Base-by-base conservation (phyloP, 2,888 invertebrate genomes). In the Eilema griseolum region DNA sequence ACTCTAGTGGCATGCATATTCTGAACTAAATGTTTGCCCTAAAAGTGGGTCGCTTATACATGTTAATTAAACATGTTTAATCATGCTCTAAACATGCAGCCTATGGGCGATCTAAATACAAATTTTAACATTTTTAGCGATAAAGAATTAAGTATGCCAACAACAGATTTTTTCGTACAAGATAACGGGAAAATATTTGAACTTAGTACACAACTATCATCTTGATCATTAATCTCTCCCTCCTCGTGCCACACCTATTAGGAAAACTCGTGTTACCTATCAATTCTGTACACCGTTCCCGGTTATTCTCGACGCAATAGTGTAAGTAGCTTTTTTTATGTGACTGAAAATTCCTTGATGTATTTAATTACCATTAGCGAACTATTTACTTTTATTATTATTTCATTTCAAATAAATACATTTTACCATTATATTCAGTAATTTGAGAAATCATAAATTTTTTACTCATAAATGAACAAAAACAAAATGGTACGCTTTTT, bases 141-240 rank as follows among this genome's bases (percentile, higher is more conserved):
- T 67, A 67, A 61, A 23, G 31, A 67, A 61, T 46, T 16, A 41
- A 41, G 33, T 46, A 23, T 60, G 61, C 23, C 61, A 67, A 67
- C 33, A 62, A 33, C 52, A 24, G 14, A 26, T 69, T 16, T 70
- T n/a, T 77, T 69, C 62, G 60, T 71, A 67, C 65, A 31, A 1
- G 37, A 37, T 24, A 24, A 24, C 37, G 46, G 7, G 7, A 46
- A 41, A 46, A 46, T 46, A 46, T 46, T 46, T 46, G 20, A 46
- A 12, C 41, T 41, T 41, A 16, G 41, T 16, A 16, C 16, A 41
- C 41, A 4, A 4, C 20, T 7, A 46, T 20, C 7, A 20, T 46
- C 3, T 20, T 46, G 46, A 7, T 20, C 4, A 20, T 46, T 46
- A 46, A 46, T 46, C 46, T 46, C 8, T 46, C 7, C 20, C 46